Conservation (phyloP, 1,140 invertebrate species). For the Geopemphigus sp. region DNA sequence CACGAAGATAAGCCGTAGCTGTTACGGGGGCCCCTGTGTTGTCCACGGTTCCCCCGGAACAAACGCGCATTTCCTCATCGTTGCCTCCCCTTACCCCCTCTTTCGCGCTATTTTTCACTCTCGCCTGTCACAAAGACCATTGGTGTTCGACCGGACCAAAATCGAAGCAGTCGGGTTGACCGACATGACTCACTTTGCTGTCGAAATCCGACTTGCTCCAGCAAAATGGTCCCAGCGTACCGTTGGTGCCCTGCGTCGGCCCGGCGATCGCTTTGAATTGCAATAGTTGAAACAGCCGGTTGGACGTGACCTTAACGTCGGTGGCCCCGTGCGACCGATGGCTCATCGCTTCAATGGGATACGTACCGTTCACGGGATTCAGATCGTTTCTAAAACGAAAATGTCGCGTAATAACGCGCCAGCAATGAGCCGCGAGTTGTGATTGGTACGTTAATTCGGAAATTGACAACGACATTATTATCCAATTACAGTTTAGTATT, state of each 20-base stretch:
- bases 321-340: slow-evolving; percentile 24
- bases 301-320: slow-evolving; percentile 10
- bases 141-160: slow-evolving; percentile 10
- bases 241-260: slow-evolving; percentile 18
- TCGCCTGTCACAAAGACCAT: slow-evolving; percentile 18
- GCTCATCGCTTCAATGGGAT: background rate
- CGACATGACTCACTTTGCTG: background rate
- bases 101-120: too few relatives aligned
- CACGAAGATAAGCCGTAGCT: too few relatives aligned
- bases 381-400: background rate
- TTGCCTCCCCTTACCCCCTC: too few relatives aligned
- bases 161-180: slow-evolving; percentile 22
- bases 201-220: slow-evolving; percentile 36
- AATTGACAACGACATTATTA: too few relatives aligned
- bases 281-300: slow-evolving; percentile 11
- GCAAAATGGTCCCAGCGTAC: slow-evolving; percentile 17
- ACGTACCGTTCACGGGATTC: slow-evolving; percentile 14
- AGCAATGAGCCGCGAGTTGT: too few relatives aligned
- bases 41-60: too few relatives aligned
- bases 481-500: too few relatives aligned
- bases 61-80: too few relatives aligned
- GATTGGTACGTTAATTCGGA: too few relatives aligned
- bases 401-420: too few relatives aligned
- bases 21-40: too few relatives aligned
- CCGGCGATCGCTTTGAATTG: slow-evolving; percentile 8